phyloP scores from a whole-genome alignment of 1,140 invertebrate species.

The Helicoverpa zea region DNA sequence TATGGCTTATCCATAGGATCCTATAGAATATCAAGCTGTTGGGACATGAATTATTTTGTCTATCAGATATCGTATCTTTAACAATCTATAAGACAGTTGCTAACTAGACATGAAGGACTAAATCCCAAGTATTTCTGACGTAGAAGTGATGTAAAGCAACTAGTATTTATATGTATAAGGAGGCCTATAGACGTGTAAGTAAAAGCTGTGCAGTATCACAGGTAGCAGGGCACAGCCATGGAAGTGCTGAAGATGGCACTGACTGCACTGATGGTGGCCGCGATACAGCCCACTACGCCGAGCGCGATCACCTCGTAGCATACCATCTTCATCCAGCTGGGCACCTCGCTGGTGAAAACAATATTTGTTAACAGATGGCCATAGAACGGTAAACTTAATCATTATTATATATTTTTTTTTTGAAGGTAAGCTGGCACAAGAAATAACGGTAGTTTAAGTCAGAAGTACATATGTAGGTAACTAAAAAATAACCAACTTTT shows the following conservation, averaged over 20 bases:
- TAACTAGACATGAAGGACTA: too few relatives aligned
- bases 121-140: too few relatives aligned
- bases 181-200: background rate
- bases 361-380: background rate
- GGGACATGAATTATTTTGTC: too few relatives aligned
- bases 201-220: constrained; percentile 56
- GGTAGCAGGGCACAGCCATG: constrained; percentile 74
- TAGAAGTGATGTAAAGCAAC: too few relatives aligned
- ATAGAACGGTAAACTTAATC: too few relatives aligned
- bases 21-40: too few relatives aligned
- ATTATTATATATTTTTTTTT: too few relatives aligned
- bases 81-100: too few relatives aligned
- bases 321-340: constrained; percentile 75
- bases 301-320: constrained; percentile 88
- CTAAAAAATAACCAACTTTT: background rate
- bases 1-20: too few relatives aligned
- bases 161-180: background rate
- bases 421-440: too few relatives aligned
- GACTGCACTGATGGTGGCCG: constrained; percentile 89
- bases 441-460: background rate
- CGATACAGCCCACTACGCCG: constrained; percentile 88
- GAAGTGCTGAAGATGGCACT: constrained; percentile 86
- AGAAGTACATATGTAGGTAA: background rate
- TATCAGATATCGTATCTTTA: too few relatives aligned
- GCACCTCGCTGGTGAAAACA: constrained; percentile 57